Evolutionary conservation across 2,797 vertebrate genomes (phyloP), one percentile per base, ranked within the genome.

Genomic region (Crossoptilon crossoptilon): DNA sequence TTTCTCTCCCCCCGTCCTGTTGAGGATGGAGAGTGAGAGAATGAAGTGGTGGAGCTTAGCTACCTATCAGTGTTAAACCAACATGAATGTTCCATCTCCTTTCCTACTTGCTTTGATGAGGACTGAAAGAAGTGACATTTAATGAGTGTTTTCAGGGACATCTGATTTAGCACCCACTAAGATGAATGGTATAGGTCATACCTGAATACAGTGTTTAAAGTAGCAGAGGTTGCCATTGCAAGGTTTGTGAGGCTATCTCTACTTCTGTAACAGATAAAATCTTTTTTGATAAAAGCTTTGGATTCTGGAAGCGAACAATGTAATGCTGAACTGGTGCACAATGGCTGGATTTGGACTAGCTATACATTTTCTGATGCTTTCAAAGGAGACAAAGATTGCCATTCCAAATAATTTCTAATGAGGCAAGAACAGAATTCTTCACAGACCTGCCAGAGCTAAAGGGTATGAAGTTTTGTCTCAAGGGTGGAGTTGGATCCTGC

Each of bases 351-450:
- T 33, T 70, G 60, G 22, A 19, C 60, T 41, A 41, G 37, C 27
- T 72, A 2, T 37, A 18, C 16, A 16, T 69, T 91, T 85, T 70
- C 51, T 27, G 2, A 33, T 2, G 2, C 10, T 90, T 90, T 68
- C 60, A 75, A 77, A 86, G 13, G 39, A 86, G n/a, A 24, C 13
- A 93, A 81, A 64, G 35, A 73, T 31, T 84, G 39, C 31, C 81
- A 19, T 86, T 91, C 76, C 88, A 68, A 68, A 67, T 48, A 67
- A 16, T 67, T 91, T 84, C 43, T 94, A 91, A 91, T 19, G 10
- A 91, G 31, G 35, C 48, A 91, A 84, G 67, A 93, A 59, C 26
- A 83, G 72, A 91, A 92, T 21, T 75, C 26, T 86, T 93, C 63
- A 49, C 33, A 86, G 59, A 83, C 35, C 17, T 53, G 37, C 3